phyloP scores from a whole-genome alignment of 2,888 invertebrate genomes.

The Camponotus fellah region DNA sequence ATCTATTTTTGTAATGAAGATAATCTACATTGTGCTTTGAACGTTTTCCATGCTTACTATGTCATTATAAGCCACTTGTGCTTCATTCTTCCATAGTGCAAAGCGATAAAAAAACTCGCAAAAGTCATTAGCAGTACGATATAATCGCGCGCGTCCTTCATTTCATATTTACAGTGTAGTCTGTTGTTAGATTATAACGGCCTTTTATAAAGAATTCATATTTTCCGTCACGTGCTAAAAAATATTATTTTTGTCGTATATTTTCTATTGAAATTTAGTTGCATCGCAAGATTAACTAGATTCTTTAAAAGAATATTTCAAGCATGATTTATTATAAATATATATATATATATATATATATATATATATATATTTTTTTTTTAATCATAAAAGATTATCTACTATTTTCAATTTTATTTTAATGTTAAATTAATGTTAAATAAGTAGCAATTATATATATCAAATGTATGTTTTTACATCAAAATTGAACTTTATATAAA shows the following conservation, averaged over 20 bases:
- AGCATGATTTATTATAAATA: neutral
- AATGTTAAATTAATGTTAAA: conserved; percentile 18
- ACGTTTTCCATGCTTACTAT: conserved; percentile 54
- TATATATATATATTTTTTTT: neutral
- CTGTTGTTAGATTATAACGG: conserved; percentile 12
- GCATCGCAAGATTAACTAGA: neutral
- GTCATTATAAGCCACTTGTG: conserved; percentile 62
- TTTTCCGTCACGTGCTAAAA: neutral
- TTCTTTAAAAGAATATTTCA: neutral
- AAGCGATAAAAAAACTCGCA: conserved; percentile 61
- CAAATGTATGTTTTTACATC: neutral
- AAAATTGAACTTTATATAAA: neutral
- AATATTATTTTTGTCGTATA: conserved; percentile 1
- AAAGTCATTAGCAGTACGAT: conserved; percentile 68
- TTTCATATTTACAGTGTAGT: conserved; percentile 34
- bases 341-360: neutral
- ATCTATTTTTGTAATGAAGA: conserved; percentile 22
- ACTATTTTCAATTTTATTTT: neutral
- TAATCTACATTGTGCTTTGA: conserved; percentile 49
- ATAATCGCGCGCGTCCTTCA: conserved; percentile 50
- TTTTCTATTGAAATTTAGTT: neutral
- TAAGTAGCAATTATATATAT: neutral
- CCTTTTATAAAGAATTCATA: conserved; percentile 3
- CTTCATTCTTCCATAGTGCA: conserved; percentile 52
- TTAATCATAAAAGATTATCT: neutral